Conservation (phyloP, 2,797 vertebrate species). For the Chiroxiphia lanceolata region DNA sequence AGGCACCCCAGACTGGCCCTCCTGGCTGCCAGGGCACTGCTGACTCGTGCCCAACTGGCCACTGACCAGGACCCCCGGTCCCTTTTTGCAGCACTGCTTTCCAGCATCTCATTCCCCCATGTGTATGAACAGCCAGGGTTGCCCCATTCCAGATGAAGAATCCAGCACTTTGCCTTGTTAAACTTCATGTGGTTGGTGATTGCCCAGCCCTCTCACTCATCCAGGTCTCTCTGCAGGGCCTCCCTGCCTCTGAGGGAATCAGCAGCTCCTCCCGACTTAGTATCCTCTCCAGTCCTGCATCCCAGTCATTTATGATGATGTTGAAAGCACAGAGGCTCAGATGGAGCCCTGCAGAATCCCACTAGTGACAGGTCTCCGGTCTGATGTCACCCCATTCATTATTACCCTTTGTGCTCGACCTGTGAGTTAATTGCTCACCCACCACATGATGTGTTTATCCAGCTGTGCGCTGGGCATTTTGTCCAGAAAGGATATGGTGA, state of each 20-base stretch:
- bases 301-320: background rate
- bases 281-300: background rate
- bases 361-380: background rate
- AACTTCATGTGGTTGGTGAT: background rate
- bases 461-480: background rate
- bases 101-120: background rate
- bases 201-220: background rate
- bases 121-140: background rate
- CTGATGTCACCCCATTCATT: background rate
- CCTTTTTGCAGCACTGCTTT: background rate
- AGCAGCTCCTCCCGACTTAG: background rate
- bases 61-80: background rate
- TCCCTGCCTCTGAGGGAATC: background rate
- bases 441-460: background rate
- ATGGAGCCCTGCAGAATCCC: background rate
- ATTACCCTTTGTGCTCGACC: background rate
- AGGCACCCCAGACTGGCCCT: background rate
- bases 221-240: background rate
- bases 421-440: fast-evolving
- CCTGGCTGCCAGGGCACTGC: background rate
- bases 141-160: background rate
- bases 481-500: background rate
- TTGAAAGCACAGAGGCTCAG: background rate
- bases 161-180: background rate
- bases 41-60: background rate